These are phyloP conservation scores for Desoria tigrina DNA, from an alignment of 2,888 invertebrate species.

Conservation along the genomic window DNA sequence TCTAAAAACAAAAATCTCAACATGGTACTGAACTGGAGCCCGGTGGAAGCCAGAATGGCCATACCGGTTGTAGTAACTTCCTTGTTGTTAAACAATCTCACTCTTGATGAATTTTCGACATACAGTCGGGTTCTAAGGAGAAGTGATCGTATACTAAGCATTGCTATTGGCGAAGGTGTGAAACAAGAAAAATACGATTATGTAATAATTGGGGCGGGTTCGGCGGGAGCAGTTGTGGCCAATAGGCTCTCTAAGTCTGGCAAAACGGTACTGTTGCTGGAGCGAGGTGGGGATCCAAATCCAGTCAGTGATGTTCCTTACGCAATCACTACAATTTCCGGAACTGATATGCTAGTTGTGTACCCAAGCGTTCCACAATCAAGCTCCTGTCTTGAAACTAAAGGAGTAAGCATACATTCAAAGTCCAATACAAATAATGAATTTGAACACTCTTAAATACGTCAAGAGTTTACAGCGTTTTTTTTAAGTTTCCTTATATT, in stretches of 20 bases:
- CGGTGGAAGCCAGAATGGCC: constrained; percentile 22
- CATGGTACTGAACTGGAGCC: constrained; percentile 25
- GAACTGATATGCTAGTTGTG: too few species aligned
- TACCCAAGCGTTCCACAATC: too few species aligned
- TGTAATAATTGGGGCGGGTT: constrained; percentile 27
- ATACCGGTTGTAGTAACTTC: constrained; percentile 31
- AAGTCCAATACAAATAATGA: too few species aligned
- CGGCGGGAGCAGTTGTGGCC: constrained; percentile 8
- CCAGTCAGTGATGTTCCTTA: constrained; percentile 38
- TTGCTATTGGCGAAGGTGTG: constrained; percentile 31
- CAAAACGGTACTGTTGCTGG: constrained; percentile 19
- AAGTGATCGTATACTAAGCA: constrained; percentile 24
- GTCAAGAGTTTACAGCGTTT: too few species aligned
- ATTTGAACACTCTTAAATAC: too few species aligned
- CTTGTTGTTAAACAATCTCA: constrained; percentile 18
- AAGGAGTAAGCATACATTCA: too few species aligned
- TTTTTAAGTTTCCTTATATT: too few species aligned
- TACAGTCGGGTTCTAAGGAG: constrained; percentile 26
- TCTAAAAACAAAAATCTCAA: too few species aligned
- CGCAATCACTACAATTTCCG: too few species aligned
- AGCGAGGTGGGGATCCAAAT: constrained; percentile 42
- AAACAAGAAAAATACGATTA: constrained; percentile 15
- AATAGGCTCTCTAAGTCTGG: neutral
- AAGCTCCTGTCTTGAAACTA: too few species aligned
- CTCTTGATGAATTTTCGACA: constrained; percentile 19